Evolutionary conservation across 1,140 invertebrate genomes (phyloP).

Genomic region (Anoplophora glabripennis): DNA sequence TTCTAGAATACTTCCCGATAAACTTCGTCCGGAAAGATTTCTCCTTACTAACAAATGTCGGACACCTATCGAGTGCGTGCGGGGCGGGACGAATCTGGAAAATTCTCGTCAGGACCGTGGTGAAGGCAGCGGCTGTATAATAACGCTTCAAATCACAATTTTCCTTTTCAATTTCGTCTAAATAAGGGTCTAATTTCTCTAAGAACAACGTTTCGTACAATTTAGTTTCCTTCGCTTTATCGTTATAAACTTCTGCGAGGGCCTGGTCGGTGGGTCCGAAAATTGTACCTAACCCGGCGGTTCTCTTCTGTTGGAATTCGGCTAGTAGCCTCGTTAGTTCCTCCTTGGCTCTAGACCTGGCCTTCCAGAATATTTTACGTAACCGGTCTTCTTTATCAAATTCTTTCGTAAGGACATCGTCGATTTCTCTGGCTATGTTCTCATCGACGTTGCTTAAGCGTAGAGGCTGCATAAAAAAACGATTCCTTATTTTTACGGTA

Average conservation of each 20-base stretch:
- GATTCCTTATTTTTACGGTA: background rate
- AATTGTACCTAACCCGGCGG: conserved; percentile 83
- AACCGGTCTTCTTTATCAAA: conserved; percentile 86
- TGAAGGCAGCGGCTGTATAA: conserved; percentile 72
- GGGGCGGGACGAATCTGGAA: conserved; percentile 63
- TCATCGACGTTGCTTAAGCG: conserved; percentile 82
- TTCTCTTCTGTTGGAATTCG: conserved; percentile 88
- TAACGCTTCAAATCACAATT: conserved; percentile 63
- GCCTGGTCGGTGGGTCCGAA: conserved; percentile 85
- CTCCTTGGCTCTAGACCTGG: conserved; percentile 78
- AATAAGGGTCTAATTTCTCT: conserved; percentile 67
- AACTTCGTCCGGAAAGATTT: conserved; percentile 73
- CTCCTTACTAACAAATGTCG: conserved; percentile 81
- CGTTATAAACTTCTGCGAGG: conserved; percentile 75
- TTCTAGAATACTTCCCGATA: conserved; percentile 63
- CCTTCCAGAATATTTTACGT: conserved; percentile 84
- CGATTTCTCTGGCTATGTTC: conserved; percentile 82
- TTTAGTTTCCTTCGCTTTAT: conserved; percentile 75
- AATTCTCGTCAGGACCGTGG: conserved; percentile 73
- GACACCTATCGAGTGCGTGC: conserved; percentile 62
- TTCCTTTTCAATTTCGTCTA: conserved; percentile 73
- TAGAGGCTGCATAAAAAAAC: conserved; percentile 70
- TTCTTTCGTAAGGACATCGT: conserved; percentile 77
- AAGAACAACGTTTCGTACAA: conserved; percentile 70
- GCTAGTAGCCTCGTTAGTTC: conserved; percentile 81